A percentile compares a stretch with the other conserved stretches of the same genome.
phyloP scores from a whole-genome alignment of 2,888 invertebrate genomes.

The Cephus runcator region DNA sequence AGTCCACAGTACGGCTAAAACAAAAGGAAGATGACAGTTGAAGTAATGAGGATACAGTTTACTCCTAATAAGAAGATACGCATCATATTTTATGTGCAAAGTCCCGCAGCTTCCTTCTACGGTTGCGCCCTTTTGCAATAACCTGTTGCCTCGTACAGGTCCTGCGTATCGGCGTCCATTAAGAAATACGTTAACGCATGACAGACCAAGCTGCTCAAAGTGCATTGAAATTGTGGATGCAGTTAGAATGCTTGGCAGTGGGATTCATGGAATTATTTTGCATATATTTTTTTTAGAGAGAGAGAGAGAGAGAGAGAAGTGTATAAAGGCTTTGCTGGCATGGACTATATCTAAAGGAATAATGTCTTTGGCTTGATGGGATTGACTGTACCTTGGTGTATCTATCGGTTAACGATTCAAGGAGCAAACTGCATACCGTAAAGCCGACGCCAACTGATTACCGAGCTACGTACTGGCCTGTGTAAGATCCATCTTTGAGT shows the following conservation, averaged over 20 bases:
- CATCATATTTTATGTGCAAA: conserved; percentile 58
- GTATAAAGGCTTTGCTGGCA: not conserved
- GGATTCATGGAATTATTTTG: not conserved
- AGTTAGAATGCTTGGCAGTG: not conserved
- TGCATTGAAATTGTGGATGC: not conserved
- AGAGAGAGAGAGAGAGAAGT: not conserved
- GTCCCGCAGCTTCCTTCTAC: conserved; percentile 23
- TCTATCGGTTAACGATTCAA: conserved; percentile 5
- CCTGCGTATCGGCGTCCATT: not conserved
- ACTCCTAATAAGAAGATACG: conserved; percentile 61
- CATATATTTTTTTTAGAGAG: not conserved
- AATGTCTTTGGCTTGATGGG: not conserved
- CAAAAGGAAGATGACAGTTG: conserved; percentile 17
- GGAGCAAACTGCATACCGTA: conserved; percentile 6
- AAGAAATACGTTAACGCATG: not conserved
- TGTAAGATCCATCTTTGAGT: not conserved
- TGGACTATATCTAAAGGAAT: not conserved
- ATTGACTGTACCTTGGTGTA: not conserved
- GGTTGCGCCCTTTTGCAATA: conserved; percentile 21
- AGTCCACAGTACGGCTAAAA: not conserved
- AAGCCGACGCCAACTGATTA: conserved; percentile 5
- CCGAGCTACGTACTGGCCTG: not conserved
- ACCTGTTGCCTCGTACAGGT: conserved; percentile 31
- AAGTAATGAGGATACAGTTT: conserved; percentile 59
- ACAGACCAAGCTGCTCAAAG: not conserved